A percentile compares a stretch with the other conserved stretches of the same genome.
These are phyloP conservation scores for Aphidius colemani DNA, from an alignment of 2,888 invertebrate species.

Conservation along the genomic window DNA sequence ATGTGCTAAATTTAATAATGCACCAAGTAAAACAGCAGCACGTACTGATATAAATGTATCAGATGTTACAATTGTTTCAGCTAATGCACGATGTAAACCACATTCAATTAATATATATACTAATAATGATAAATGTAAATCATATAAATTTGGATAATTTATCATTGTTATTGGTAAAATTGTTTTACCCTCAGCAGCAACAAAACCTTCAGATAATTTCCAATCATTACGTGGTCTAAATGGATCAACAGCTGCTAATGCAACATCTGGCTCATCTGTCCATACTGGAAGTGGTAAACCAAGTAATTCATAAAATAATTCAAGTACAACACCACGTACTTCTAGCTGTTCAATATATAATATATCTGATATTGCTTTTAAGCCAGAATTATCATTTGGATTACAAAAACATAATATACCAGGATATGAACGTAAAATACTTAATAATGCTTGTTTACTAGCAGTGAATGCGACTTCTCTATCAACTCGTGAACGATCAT, in stretches of 20 bases:
- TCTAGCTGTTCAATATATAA: constrained; percentile 86
- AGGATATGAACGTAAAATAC: constrained; percentile 89
- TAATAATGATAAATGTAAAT: constrained; percentile 87
- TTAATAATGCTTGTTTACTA: constrained; percentile 81
- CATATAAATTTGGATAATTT: constrained; percentile 85
- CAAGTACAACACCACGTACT: constrained; percentile 90
- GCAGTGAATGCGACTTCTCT: constrained; percentile 84
- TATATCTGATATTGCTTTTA: constrained; percentile 78
- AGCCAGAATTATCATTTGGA: constrained; percentile 74
- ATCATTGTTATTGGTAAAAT: constrained; percentile 86
- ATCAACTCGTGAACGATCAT: constrained; percentile 57
- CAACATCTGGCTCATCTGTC: constrained; percentile 90
- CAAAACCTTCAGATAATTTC: constrained; percentile 90
- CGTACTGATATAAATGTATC: constrained; percentile 89
- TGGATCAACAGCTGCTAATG: constrained; percentile 86
- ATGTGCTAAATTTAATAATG: constrained; percentile 85
- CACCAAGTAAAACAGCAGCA: constrained; percentile 86
- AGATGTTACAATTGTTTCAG: constrained; percentile 88
- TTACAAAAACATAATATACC: constrained; percentile 87
- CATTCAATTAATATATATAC: constrained; percentile 87
- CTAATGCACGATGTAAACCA: constrained; percentile 85
- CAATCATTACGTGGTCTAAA: constrained; percentile 73
- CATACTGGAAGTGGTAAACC: constrained; percentile 87
- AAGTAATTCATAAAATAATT: constrained; percentile 88
- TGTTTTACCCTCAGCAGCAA: constrained; percentile 87